These are phyloP conservation scores for Carterocephalus palaemon DNA, from an alignment of 2,888 invertebrate genomes.

Conservation along the genomic window DNA sequence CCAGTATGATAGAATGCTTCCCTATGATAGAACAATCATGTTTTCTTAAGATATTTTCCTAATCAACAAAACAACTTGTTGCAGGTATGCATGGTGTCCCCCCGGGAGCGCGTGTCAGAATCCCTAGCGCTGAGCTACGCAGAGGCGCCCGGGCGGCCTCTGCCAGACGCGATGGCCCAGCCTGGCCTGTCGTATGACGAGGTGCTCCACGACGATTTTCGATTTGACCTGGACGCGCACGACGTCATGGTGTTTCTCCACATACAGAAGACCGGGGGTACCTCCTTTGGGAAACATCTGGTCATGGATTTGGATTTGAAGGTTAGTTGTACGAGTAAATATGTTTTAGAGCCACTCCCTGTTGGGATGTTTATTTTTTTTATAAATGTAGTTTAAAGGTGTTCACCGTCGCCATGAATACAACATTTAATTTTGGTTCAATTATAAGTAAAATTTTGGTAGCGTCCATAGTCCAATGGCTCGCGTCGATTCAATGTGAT, in stretches of 20 bases:
- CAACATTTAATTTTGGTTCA: too few species aligned
- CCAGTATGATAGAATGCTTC: too few species aligned
- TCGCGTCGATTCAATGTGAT: too few species aligned
- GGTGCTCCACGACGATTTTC: conserved; percentile 90
- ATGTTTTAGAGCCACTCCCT: too few species aligned
- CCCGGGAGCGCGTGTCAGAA: conserved; percentile 81
- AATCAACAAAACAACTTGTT: too few species aligned
- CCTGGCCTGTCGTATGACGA: conserved; percentile 90
- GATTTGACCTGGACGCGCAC: conserved; percentile 93
- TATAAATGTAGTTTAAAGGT: too few species aligned
- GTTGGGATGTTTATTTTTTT: too few species aligned
- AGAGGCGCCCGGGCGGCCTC: conserved; percentile 74
- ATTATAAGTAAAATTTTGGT: too few species aligned
- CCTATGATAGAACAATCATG: too few species aligned
- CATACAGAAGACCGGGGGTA: conserved; percentile 99
- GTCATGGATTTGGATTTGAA: conserved; percentile 94
- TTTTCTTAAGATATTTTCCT: too few species aligned
- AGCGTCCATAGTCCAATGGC: too few species aligned
- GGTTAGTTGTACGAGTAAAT: conserved; percentile 54
- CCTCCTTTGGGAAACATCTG: conserved; percentile 97
- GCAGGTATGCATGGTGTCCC: conserved; percentile 86
- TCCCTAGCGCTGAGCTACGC: conserved; percentile 69
- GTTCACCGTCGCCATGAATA: too few species aligned
- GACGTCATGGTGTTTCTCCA: conserved; percentile 99
- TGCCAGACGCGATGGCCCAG: conserved; percentile 76